Conservation (phyloP, 2,113 vertebrate genomes). For the Carlito syrichta region DNA sequence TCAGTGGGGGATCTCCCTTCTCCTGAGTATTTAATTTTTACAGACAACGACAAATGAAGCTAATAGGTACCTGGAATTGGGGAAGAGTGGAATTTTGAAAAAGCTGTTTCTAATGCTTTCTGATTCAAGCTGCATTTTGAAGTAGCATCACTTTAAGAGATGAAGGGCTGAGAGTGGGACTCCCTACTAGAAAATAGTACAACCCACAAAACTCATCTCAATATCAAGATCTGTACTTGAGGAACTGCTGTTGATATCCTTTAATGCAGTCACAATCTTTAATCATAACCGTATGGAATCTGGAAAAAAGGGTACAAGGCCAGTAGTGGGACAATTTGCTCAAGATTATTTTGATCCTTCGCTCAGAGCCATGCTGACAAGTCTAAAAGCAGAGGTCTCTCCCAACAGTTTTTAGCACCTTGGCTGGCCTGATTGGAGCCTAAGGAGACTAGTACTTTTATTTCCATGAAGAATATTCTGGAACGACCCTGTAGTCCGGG, state of each 20-base stretch:
- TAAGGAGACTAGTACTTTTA: neutral
- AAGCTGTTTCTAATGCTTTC: neutral
- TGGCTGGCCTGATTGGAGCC: neutral
- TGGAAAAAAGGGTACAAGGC: neutral
- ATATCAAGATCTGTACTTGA: neutral
- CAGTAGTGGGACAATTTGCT: neutral
- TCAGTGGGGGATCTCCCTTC: neutral
- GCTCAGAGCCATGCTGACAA: neutral
- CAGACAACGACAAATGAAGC: neutral
- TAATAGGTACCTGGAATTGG: neutral
- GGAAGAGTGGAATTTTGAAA: neutral
- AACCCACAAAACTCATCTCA: neutral
- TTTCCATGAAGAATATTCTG: neutral
- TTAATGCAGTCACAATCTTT: neutral
- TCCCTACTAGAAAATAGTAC: neutral
- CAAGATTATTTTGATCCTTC: neutral
- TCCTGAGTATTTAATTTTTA: neutral
- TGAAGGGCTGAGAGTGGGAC: neutral
- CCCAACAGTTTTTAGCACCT: neutral
- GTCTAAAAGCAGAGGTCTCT: neutral
- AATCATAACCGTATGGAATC: neutral
- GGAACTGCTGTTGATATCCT: neutral
- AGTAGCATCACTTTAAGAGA: neutral
- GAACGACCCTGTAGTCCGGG: neutral
- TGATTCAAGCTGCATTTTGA: neutral